Evolutionary conservation across 1,140 invertebrate genomes (phyloP).

Genomic region (Reticulitermes speratus): DNA sequence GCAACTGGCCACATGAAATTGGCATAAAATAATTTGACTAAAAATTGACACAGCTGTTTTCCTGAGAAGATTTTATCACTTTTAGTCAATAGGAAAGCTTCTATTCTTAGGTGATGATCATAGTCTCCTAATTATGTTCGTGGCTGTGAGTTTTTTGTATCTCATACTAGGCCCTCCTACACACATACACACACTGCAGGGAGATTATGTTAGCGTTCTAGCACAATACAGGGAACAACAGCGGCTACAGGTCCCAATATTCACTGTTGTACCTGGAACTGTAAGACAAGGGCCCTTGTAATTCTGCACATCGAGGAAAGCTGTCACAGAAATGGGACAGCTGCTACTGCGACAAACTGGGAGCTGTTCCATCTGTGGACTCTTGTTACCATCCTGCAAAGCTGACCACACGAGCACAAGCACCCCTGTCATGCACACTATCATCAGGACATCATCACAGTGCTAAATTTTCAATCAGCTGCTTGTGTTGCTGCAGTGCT

Average conservation of each 20-base stretch:
- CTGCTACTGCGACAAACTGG: constrained; percentile 40
- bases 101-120: no score
- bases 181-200: not conserved
- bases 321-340: constrained; percentile 54
- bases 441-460: not conserved
- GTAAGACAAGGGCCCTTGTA: constrained; percentile 73
- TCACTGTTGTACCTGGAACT: constrained; percentile 65
- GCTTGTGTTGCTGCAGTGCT: not conserved
- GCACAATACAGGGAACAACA: not conserved
- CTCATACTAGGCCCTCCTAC: no score
- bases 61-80: no score
- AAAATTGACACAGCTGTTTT: no score
- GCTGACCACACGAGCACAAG: constrained; percentile 4
- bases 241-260: constrained; percentile 22
- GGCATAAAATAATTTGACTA: no score
- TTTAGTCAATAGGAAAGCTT: no score
- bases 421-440: not conserved
- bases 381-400: constrained; percentile 21
- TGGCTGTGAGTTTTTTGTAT: no score
- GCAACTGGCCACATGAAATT: no score
- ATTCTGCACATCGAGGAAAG: constrained; percentile 60
- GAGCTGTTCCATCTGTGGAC: constrained; percentile 20
- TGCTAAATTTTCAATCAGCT: not conserved
- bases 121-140: no score
- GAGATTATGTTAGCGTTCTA: not conserved